A percentile compares a stretch with the other conserved stretches of the same genome.
phyloP scores from a whole-genome alignment of 2,113 vertebrate species.

The Pachycephala philippinensis region DNA sequence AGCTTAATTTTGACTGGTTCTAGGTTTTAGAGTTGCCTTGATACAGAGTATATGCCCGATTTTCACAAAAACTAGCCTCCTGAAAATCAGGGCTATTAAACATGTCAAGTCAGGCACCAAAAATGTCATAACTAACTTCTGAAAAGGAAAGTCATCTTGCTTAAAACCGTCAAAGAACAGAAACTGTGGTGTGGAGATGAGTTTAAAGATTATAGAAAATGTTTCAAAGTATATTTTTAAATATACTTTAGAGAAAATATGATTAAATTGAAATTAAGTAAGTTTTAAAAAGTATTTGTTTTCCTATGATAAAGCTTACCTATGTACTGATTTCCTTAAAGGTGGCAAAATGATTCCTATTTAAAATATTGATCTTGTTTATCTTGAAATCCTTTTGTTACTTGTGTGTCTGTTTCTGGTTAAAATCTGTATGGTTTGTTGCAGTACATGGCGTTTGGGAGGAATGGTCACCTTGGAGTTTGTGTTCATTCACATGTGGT shows the following conservation, averaged over 20 bases:
- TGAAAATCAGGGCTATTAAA: background rate
- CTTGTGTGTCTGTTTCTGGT: conserved; percentile 55
- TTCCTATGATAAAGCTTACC: background rate
- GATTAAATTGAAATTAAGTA: background rate
- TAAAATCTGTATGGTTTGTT: conserved; percentile 85
- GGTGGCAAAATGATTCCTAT: background rate
- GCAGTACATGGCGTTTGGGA: conserved; percentile 99
- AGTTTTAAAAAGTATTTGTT: background rate
- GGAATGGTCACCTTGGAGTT: conserved; percentile 99
- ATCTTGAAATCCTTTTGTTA: conserved; percentile 26
- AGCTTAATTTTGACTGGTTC: background rate
- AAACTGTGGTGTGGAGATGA: background rate
- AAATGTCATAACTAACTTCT: background rate
- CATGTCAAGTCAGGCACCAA: background rate
- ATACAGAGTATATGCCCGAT: background rate
- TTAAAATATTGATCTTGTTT: background rate
- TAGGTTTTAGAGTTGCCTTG: background rate
- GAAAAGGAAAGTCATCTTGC: background rate
- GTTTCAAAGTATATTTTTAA: background rate
- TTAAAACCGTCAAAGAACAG: background rate
- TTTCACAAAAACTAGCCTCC: background rate
- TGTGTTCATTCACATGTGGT: conserved; percentile 99
- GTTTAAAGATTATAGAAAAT: background rate
- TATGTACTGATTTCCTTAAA: background rate
- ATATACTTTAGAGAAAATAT: background rate